These are phyloP conservation scores for Drosophila subpulchrella DNA, from an alignment of 1,140 invertebrate genomes.

Conservation along the genomic window DNA sequence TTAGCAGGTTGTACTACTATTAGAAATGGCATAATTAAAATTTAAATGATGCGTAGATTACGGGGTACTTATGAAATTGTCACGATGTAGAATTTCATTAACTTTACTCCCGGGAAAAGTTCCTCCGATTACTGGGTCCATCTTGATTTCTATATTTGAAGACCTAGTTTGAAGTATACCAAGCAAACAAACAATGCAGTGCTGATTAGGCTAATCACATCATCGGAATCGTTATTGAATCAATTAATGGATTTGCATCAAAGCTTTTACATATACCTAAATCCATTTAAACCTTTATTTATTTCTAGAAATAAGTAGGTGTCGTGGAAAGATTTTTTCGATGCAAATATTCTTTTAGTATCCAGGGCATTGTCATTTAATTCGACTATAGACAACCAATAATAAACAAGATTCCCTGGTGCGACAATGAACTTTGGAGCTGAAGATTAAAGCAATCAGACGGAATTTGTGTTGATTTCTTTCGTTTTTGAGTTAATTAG, in stretches of 20 bases:
- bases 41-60: not conserved
- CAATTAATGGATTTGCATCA: constrained; percentile 6
- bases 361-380: constrained; percentile 35
- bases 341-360: not conserved
- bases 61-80: not conserved
- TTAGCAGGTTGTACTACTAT: not conserved
- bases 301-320: not conserved
- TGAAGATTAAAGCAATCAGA: constrained; percentile 43
- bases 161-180: constrained; percentile 56
- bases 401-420: constrained; percentile 49
- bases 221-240: constrained; percentile 31
- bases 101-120: constrained; percentile 6
- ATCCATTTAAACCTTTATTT: constrained; percentile 24
- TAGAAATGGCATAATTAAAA: not conserved
- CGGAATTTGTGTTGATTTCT: constrained; percentile 13
- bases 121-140: constrained; percentile 7
- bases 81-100: not conserved
- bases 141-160: constrained; percentile 50
- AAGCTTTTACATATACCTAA: not conserved
- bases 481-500: constrained; percentile 43
- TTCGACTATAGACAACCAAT: constrained; percentile 4
- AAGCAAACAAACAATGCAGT: constrained; percentile 57
- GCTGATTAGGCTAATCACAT: constrained; percentile 59
- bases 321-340: not conserved
- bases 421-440: constrained; percentile 59